Evolutionary conservation across 2,888 invertebrate genomes (phyloP).

Genomic region (Pheosia gnoma): DNA sequence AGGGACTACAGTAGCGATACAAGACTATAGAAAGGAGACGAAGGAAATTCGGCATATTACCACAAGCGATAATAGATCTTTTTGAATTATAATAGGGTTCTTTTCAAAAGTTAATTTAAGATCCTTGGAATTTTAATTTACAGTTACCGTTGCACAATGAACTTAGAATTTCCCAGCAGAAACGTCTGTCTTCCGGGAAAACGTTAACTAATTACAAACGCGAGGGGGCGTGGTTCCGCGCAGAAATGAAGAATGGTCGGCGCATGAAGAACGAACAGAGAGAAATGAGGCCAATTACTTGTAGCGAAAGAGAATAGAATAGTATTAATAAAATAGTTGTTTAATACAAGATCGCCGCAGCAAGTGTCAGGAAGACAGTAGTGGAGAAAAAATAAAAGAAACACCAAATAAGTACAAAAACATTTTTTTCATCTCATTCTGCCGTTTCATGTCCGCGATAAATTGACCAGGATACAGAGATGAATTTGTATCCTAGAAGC

Average conservation of each 20-base stretch:
- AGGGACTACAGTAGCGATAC: too few species aligned
- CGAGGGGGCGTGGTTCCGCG: conserved; percentile 15
- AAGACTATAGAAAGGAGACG: background rate
- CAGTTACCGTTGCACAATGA: background rate
- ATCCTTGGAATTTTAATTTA: background rate
- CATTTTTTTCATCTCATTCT: conserved; percentile 7
- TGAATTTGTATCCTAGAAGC: conserved; percentile 12
- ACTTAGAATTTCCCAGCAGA: background rate
- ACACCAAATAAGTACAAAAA: background rate
- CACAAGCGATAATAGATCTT: too few species aligned
- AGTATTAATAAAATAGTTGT: background rate
- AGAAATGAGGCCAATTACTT: conserved; percentile 33
- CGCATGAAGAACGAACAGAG: conserved; percentile 15
- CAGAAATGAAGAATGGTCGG: conserved; percentile 17
- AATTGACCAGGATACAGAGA: conserved; percentile 12
- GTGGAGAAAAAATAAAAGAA: background rate
- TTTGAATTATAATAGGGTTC: too few species aligned
- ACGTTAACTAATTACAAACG: conserved; percentile 32
- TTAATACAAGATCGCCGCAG: background rate
- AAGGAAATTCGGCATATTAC: too few species aligned
- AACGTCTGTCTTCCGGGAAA: conserved; percentile 4
- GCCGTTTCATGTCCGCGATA: conserved; percentile 11
- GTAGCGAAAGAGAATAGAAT: conserved; percentile 8
- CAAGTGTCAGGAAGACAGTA: background rate
- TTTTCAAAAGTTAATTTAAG: background rate